A percentile compares a stretch with the other conserved stretches of the same genome.
These are phyloP conservation scores for Falco naumanni DNA, from an alignment of 2,797 vertebrate species.

Conservation along the genomic window DNA sequence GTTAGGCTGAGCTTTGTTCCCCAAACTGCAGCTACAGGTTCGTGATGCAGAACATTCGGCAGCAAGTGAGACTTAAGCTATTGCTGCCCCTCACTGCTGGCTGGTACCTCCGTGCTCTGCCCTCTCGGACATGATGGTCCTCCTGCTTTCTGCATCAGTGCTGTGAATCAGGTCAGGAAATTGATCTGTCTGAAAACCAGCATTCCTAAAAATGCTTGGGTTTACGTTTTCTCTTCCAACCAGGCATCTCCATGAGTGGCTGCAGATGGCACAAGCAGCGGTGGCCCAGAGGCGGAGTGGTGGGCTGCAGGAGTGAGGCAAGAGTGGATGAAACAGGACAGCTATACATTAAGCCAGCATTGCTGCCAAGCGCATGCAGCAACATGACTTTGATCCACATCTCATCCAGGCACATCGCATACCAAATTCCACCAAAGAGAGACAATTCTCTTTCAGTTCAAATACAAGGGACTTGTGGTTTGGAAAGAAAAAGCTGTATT, in stretches of 20 bases:
- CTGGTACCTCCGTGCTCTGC: neutral
- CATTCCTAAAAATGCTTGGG: neutral
- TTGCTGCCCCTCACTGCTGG: neutral
- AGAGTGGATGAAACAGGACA: neutral
- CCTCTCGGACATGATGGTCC: neutral
- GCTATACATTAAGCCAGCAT: neutral
- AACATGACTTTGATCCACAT: neutral
- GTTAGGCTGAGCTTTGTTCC: neutral
- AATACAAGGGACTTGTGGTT: neutral
- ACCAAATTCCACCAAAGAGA: neutral
- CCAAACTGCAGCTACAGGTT: neutral
- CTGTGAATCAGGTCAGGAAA: neutral
- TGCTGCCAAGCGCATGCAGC: neutral
- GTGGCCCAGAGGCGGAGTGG: neutral
- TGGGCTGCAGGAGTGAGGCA: neutral
- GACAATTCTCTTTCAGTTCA: neutral
- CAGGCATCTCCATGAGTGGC: neutral
- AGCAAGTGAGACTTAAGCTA: neutral
- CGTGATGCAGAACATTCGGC: neutral
- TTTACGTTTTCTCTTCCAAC: neutral
- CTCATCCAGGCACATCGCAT: neutral
- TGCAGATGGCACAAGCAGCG: neutral
- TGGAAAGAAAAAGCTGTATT: neutral
- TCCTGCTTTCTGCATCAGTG: neutral
- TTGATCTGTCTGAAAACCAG: neutral